phyloP scores from a whole-genome alignment of 2,888 invertebrate genomes.

The Drosophila buzzatii region DNA sequence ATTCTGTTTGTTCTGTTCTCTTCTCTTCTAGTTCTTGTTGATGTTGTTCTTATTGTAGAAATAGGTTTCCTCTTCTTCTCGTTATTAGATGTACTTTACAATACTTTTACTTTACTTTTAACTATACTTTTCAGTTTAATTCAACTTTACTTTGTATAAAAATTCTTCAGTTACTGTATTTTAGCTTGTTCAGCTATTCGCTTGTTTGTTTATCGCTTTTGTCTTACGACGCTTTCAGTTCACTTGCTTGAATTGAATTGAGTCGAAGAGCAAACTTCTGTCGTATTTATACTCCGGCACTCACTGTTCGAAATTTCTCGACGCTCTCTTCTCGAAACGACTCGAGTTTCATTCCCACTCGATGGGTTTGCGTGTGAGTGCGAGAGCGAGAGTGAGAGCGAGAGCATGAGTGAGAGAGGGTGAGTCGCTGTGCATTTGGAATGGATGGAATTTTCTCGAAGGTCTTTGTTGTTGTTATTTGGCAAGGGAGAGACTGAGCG shows the following conservation, averaged over 20 bases:
- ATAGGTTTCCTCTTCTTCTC: neutral
- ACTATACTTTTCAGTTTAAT: neutral
- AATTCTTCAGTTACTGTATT: slow-evolving; percentile 7
- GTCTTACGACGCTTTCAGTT: slow-evolving; percentile 51
- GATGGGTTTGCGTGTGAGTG: slow-evolving; percentile 5
- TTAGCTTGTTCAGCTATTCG: slow-evolving; percentile 58
- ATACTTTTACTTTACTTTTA: neutral
- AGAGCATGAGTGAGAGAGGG: neutral
- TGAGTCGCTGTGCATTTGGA: neutral
- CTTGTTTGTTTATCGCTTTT: slow-evolving; percentile 32
- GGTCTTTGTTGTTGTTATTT: neutral
- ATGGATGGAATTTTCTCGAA: slow-evolving; percentile 30
- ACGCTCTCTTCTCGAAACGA: slow-evolving; percentile 32
- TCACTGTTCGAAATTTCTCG: too few relatives aligned
- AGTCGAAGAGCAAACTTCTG: slow-evolving; percentile 31
- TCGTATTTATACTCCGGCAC: slow-evolving; percentile 60
- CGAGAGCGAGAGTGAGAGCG: neutral
- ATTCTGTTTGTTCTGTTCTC: slow-evolving; percentile 62
- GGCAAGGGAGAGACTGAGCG: neutral
- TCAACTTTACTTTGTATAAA: slow-evolving; percentile 4
- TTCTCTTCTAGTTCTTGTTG: neutral
- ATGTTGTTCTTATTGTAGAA: neutral
- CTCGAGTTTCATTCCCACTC: slow-evolving; percentile 14
- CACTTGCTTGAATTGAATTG: slow-evolving; percentile 65
- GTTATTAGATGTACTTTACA: neutral